Base-by-base conservation (phyloP, 2,888 invertebrate species). In the Patella depressa region DNA sequence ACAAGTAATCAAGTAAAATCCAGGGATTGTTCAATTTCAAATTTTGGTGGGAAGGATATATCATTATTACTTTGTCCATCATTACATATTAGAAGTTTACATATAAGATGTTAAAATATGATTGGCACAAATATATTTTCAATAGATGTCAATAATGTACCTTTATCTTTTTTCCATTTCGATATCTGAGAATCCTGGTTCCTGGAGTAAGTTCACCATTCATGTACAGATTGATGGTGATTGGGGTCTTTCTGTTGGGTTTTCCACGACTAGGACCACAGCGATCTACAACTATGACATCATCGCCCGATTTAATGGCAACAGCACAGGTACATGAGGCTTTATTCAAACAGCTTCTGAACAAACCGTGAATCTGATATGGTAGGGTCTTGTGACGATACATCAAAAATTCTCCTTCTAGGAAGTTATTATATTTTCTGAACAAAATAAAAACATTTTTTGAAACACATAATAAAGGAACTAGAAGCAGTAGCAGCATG, bases 261-360 rank as follows among this genome's bases (percentile, higher is more conserved):
- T 77, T 11, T 12, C 71, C 74, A 5, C 71, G 34, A 12, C 65
- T 71, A 2, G 78, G 73, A 12, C 71, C 78, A 81, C 86, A 86
- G 72, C 77, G 78, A 72, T 84, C 84, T 69, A 86, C 70, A 1
- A 82, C 76, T 59, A 86, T 80, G 5, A 84, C 83, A 78, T 85
- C 86, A 76, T 86, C 87, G n/a, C 79, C 83, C 53, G 77, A 73
- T 29, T 80, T 74, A 0, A 84, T 79, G 11, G 80, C 80, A 4
- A 81, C 81, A 29, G 81, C 85, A 79, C 86, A 87, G 75, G 81
- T 86, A 79, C 87, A 87, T 1, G 85, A 79, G 0, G 85, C 85
- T 7, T 73, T 34, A 74, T 59, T 19, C 69, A 45, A 45, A 53
- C 74, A 74, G 65, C 45, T 17, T 54, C 55, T 59, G 17, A 17